Evolutionary conservation across 1,140 invertebrate species (phyloP).

Genomic region (Pteromalus puparum): DNA sequence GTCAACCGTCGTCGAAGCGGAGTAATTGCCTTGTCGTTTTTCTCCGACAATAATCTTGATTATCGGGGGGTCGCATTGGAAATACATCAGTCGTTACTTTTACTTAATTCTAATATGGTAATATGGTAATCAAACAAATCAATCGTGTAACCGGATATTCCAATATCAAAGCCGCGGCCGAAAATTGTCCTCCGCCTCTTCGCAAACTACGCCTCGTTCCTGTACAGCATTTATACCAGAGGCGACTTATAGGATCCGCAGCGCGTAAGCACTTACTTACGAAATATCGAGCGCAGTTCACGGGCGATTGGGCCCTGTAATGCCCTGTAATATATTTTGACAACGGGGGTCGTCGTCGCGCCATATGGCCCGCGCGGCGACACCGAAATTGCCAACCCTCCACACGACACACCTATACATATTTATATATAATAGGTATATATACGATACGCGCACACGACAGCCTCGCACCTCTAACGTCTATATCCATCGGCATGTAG

Average conservation of each 20-base stretch:
- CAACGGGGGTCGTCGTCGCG: conserved; percentile 19
- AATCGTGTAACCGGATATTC: no score
- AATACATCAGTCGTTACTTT: no score
- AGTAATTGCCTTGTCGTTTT: no score
- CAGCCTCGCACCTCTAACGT: neutral
- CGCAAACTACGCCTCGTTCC: neutral
- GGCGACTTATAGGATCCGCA: no score
- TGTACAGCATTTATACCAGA: neutral
- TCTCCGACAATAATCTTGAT: neutral
- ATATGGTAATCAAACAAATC: no score
- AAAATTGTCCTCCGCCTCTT: neutral
- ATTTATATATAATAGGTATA: neutral
- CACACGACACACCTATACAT: neutral
- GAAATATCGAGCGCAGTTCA: conserved; percentile 23
- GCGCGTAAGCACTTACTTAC: neutral
- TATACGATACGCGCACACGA: neutral
- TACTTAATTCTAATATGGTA: no score
- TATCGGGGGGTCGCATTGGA: neutral
- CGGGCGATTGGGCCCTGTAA: conserved; percentile 44
- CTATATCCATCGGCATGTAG: neutral
- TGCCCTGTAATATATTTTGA: conserved; percentile 22
- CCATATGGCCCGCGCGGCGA: conserved; percentile 32
- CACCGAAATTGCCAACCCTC: neutral
- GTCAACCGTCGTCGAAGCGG: neutral
- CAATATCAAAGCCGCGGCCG: no score